phyloP scores from a whole-genome alignment of 2,888 invertebrate species.

The Timandra comae region DNA sequence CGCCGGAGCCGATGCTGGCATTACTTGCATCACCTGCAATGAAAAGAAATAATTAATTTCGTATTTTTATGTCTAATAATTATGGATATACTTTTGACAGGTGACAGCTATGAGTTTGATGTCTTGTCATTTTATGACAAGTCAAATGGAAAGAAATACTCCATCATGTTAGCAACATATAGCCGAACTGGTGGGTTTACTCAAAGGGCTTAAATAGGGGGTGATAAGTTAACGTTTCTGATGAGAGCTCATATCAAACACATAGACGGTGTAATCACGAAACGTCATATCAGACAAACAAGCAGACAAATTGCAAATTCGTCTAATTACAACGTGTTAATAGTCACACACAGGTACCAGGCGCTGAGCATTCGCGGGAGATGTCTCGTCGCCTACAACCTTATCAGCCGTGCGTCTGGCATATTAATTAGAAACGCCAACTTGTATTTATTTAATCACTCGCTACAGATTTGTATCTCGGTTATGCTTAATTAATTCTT shows the following conservation, averaged over 20 bases:
- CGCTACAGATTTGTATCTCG: constrained; percentile 66
- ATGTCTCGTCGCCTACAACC: constrained; percentile 45
- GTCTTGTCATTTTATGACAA: too few relatives aligned
- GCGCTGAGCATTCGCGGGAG: constrained; percentile 51
- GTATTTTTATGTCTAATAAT: too few relatives aligned
- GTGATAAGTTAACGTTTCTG: too few relatives aligned
- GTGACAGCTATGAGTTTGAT: too few relatives aligned
- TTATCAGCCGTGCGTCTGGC: constrained; percentile 67
- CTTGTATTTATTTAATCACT: constrained; percentile 73
- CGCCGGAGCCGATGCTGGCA: constrained; percentile 98
- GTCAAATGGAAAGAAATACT: too few relatives aligned
- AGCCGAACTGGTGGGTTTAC: too few relatives aligned
- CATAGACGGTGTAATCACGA: too few relatives aligned
- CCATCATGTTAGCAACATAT: too few relatives aligned
- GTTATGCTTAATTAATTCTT: constrained; percentile 63
- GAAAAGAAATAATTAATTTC: constrained; percentile 2
- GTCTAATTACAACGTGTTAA: constrained; percentile 57
- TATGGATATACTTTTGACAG: too few relatives aligned
- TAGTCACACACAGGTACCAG: constrained; percentile 49
- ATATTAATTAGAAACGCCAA: constrained; percentile 69
- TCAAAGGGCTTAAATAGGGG: too few relatives aligned
- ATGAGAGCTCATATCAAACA: too few relatives aligned
- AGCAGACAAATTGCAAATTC: constrained; percentile 48
- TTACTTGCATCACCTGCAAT: constrained; percentile 96
- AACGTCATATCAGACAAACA: too few relatives aligned